A percentile compares a stretch with the other conserved stretches of the same genome.
Conservation (phyloP, 2,888 invertebrate species). For the Trachelus stipa region DNA sequence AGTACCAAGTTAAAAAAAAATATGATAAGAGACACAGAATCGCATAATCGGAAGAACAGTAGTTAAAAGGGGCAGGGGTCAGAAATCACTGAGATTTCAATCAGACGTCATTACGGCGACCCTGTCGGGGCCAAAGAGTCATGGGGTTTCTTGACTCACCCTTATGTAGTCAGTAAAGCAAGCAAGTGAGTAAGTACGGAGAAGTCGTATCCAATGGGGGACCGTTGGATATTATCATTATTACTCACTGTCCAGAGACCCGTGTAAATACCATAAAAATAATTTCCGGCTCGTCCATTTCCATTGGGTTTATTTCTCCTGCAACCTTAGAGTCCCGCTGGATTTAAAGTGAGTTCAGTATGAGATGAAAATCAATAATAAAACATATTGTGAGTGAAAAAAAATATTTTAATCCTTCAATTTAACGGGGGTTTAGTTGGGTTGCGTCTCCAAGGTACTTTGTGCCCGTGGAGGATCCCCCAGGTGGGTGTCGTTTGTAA, state of each 20-base stretch:
- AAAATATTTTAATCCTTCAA: background rate
- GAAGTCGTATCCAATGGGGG: slow-evolving; percentile 13
- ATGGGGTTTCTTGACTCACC: slow-evolving; percentile 27
- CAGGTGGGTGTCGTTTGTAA: background rate
- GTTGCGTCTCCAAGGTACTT: background rate
- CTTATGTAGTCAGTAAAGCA: slow-evolving; percentile 13
- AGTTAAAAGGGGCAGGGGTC: background rate
- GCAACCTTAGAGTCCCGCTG: background rate
- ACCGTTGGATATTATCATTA: slow-evolving; percentile 39
- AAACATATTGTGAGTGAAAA: background rate
- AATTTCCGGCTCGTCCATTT: slow-evolving; percentile 7
- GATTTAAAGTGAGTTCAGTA: background rate
- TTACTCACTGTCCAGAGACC: slow-evolving; percentile 43
- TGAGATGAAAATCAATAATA: background rate
- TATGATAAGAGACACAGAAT: background rate
- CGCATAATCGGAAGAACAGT: background rate
- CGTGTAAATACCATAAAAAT: slow-evolving; percentile 40
- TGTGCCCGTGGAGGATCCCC: background rate
- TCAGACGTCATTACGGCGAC: slow-evolving; percentile 47
- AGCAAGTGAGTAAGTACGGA: slow-evolving; percentile 29
- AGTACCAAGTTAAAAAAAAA: background rate
- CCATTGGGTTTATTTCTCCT: background rate
- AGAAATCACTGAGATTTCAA: slow-evolving; percentile 55
- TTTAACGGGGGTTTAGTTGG: background rate
- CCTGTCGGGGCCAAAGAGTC: slow-evolving; percentile 30